Evolutionary conservation across 2,888 invertebrate species (phyloP), one percentile per base, ranked within the genome.

Genomic region (Drosophila mimica): DNA sequence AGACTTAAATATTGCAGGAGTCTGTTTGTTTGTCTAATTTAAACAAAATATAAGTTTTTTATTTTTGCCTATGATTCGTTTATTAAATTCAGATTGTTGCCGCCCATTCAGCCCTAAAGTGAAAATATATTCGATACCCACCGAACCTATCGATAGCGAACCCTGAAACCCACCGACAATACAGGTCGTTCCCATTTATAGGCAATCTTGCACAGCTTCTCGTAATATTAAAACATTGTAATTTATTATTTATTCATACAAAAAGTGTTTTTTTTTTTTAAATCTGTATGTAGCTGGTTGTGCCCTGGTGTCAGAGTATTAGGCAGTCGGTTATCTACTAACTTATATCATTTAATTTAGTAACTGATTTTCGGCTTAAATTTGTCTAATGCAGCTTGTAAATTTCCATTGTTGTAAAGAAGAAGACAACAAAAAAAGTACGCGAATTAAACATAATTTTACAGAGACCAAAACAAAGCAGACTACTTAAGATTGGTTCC

Each of bases 41-140:
- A 43, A 5, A 9, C 20, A 20, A 0, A 5, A 1, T 1, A 43
- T 5, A 2, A 4, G 4, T n/a, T n/a, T n/a, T n/a, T 0, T 0
- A 9, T 40, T n/a, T 9, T 7, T 5, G 4, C 11, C 5, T 11
- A 43, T 20, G n/a, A 11, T 20, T 11, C 9, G 2, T 2, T 40
- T n/a, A n/a, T 11, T 9, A 40, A n/a, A n/a, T n/a, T n/a, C n/a
- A n/a, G n/a, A 40, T 4, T n/a, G 40, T 4, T 43, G 5, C 2
- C 5, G 11, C 40, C 11, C 20, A 11, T 11, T 20, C 11, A 43
- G 20, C 0, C 11, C 0, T 5, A 11, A 43, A 43, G 11, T 20
- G 11, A 20, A 20, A 20, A 20, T 11, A 43, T 20, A 20, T 20
- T 20, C 40, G 20, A 43, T 43, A 20, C 7, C 7, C 13, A 4